Base-by-base conservation (phyloP, 2,113 vertebrate species). In the Aegithalos caudatus region DNA sequence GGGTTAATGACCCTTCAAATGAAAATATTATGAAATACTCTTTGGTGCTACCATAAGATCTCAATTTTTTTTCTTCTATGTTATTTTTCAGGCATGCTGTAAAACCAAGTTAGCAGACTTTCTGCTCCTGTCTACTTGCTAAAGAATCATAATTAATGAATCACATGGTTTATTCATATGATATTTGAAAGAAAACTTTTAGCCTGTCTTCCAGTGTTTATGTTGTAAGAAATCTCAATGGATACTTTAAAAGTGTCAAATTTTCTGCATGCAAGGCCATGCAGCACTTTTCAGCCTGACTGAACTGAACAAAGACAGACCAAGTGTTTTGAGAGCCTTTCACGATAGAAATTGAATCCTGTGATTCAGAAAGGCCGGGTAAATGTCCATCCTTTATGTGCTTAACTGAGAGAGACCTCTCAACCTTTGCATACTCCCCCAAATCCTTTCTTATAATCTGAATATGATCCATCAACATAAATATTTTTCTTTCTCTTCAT, bases 401-500 rank as follows among this genome's bases (percentile, higher is more conserved):
- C 54, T 76, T 85, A 69, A 51, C 31, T 53, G 44, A 53, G 69
- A 48, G 22, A 73, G 48, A 61, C 57, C 35, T 94, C 31, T 71
- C 47, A 86, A 11, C 33, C 22, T 91, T 81, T 74, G 24, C 37
- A 21, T 73, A 28, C 7, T 64, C 23, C 24, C 16, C 29, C 7
- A 13, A 65, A 70, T 67, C 40, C 18, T 62, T 81, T 84, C 13
- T 76, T 72, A 66, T 33, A 57, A 50, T 86, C 53, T 74, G 51
- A 47, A 37, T 58, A 50, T 65, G 71, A 31, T 71, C 35, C 29
- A 71, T 35, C 33, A 78, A 40, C 40, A 48, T 29, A 88, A 88
- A 65, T 69, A 61, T 69, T 92, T 94, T 91, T 79, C 64, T 82
- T 92, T 87, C 42, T 82, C 21, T 69, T 95, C n/a, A 54, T 87